Evolutionary conservation across 2,797 vertebrate species (phyloP).

Genomic region (Crenichthys baileyi): DNA sequence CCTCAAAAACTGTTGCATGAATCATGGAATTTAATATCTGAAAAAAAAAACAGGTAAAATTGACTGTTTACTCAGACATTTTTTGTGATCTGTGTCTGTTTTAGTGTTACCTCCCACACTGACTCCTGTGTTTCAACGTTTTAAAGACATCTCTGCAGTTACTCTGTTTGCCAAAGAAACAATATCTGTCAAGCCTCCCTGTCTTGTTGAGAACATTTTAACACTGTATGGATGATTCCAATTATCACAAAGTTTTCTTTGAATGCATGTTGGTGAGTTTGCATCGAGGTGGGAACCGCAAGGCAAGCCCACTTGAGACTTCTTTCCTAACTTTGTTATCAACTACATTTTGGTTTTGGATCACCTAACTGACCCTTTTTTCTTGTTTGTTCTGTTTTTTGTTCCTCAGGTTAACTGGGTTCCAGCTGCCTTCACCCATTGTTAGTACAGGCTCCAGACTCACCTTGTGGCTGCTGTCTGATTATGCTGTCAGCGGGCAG

Average conservation of each 20-base stretch:
- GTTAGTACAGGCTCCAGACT: constrained; percentile 91
- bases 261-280: constrained; percentile 18
- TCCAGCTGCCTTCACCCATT: constrained; percentile 95
- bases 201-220: constrained; percentile 52
- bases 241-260: constrained; percentile 49
- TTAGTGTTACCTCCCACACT: constrained; percentile 29
- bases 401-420: constrained; percentile 91
- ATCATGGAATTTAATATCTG: constrained; percentile 1
- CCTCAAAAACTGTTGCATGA: not conserved
- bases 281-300: constrained; percentile 36
- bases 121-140: constrained; percentile 40
- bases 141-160: constrained; percentile 20
- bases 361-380: constrained; percentile 28
- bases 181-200: constrained; percentile 31
- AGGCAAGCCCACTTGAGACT: constrained; percentile 42
- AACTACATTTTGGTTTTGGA: constrained; percentile 52
- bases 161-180: constrained; percentile 29
- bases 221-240: constrained; percentile 54
- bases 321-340: constrained; percentile 54
- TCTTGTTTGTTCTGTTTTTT: constrained; percentile 60
- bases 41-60: constrained; percentile 23
- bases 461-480: constrained; percentile 93
- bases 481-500: constrained; percentile 98
- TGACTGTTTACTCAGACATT: constrained; percentile 29
- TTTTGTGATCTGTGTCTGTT: constrained; percentile 35